Evolutionary conservation across 2,113 vertebrate genomes (phyloP).

Genomic region (Carassius gibelio): DNA sequence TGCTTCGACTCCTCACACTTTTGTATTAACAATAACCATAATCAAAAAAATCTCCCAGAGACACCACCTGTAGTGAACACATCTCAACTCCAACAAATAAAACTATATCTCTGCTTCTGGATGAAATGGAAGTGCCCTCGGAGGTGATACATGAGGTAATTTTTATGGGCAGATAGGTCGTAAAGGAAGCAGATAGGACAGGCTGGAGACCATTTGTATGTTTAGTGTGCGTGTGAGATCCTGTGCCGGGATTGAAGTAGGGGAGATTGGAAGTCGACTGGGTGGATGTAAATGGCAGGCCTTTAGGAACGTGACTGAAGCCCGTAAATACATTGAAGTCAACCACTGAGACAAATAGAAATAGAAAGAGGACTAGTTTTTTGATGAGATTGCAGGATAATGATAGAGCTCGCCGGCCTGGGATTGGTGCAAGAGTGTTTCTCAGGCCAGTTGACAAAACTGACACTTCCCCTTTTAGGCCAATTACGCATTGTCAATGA

Average conservation of each 20-base stretch:
- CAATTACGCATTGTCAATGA: not conserved
- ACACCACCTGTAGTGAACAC: constrained; percentile 55
- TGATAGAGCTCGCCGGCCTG: not conserved
- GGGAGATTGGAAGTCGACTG: constrained; percentile 32
- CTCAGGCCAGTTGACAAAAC: not conserved
- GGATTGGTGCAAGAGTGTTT: not conserved
- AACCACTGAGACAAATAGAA: constrained; percentile 71
- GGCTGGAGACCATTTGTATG: constrained; percentile 3
- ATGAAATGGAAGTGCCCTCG: not conserved
- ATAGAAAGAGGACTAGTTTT: constrained; percentile 60
- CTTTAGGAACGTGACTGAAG: constrained; percentile 56
- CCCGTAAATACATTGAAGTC: constrained; percentile 47
- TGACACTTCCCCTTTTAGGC: not conserved
- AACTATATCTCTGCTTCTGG: not conserved
- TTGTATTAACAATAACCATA: constrained; percentile 70
- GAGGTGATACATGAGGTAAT: constrained; percentile 23
- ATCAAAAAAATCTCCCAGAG: constrained; percentile 59
- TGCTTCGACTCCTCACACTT: constrained; percentile 65
- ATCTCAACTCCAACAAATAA: not conserved
- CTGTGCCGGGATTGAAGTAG: constrained; percentile 3
- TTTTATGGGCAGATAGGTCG: constrained; percentile 6
- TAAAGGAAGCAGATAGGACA: not conserved
- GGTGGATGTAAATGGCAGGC: constrained; percentile 61
- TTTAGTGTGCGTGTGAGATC: not conserved
- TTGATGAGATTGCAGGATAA: not conserved